Base-by-base conservation (phyloP, 2,888 invertebrate species). In the Invenusta paracnida region DNA sequence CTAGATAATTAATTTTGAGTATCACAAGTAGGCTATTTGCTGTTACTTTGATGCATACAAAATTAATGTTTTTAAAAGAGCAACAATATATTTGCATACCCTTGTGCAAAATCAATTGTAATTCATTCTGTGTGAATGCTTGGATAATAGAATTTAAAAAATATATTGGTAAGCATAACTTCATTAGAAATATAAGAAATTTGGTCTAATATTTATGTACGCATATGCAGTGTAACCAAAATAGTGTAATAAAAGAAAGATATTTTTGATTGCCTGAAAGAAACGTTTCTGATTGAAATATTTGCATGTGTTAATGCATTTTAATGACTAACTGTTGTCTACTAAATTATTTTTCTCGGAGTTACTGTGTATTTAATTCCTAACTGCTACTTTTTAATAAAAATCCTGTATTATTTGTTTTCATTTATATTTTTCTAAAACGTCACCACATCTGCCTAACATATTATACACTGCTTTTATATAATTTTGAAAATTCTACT, bases 371-470 rank as follows among this genome's bases (percentile, higher is more conserved):
- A 25, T 2, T 23, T 73, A 13, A 23, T 23, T 73, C 5, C 2
- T 25, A 73, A 73, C 23, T 73, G 27, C 2, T n/a, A 23, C 5
- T 25, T 73, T 13, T 73, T 73, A 25, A 73, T 73, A 5, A 73
- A 73, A 2, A 73, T 2, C 11, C 23, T 13, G 73, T 2, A 5
- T 13, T 25, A 23, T 73, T 73, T 13, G 73, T 73, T 73, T 73
- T 73, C 73, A 73, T 73, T 73, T 73, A 73, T 73, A 73, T 73
- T 73, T 73, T 73, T 73, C 73, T 73, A 73, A 73, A 73, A 73
- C 27, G 17, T 23, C 73, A 73, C 27, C 73, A 5, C 2, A 73
- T n/a, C 17, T 23, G 25, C 27, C 73, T 73, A 23, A 73, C 17
- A 48, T 48, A 48, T 48, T 11, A 11, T 17, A 11, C 5, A 11